Conservation (phyloP, 2,113 vertebrate genomes). For the Heterocephalus glaber region DNA sequence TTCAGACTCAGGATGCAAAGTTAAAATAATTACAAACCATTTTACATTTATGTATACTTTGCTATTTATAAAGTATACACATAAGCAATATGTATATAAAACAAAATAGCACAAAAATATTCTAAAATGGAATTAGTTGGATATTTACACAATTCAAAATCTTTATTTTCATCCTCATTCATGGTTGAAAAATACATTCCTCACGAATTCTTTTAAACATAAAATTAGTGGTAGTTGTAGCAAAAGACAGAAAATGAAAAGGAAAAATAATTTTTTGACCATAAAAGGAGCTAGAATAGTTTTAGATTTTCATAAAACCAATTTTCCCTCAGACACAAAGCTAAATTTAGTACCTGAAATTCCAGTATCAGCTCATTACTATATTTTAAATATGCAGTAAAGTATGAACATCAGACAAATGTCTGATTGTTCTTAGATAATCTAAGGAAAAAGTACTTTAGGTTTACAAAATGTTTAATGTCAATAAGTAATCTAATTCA, state of each 20-base stretch:
- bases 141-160: no score
- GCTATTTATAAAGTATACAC: not conserved
- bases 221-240: constrained; percentile 12
- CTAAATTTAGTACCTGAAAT: not conserved
- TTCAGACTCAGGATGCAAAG: rapidly evolving
- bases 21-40: not conserved
- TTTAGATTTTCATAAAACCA: not conserved
- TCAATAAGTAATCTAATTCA: not conserved
- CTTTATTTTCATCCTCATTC: no score
- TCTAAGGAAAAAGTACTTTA: not conserved
- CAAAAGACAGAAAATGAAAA: not conserved
- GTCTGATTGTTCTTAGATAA: not conserved
- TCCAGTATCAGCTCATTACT: no score
- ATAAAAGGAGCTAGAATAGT: not conserved
- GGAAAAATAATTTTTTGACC: not conserved
- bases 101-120: not conserved
- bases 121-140: no score
- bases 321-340: not conserved
- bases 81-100: not conserved
- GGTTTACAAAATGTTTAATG: not conserved
- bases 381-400: not conserved
- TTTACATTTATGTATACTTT: not conserved
- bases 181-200: no score
- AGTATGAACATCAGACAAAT: not conserved
- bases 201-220: constrained; percentile 14